A percentile compares a stretch with the other conserved stretches of the same genome.
phyloP scores from a whole-genome alignment of 1,140 invertebrate species.

The Apolygus lucorum region DNA sequence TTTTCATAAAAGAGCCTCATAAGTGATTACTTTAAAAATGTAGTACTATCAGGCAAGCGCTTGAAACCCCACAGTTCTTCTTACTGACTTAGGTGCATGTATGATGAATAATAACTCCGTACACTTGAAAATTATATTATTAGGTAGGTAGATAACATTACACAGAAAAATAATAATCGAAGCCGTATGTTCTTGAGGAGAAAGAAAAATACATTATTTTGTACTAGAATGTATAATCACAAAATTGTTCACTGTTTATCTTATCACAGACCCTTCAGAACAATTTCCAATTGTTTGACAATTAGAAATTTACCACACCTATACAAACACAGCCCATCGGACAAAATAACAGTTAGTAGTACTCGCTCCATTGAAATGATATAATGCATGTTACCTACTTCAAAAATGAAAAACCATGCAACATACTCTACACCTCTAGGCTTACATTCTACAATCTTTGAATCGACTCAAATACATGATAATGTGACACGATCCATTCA shows the following conservation, averaged over 20 bases:
- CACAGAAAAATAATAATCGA: neutral
- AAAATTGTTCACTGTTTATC: constrained; percentile 13
- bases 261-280: constrained; percentile 2
- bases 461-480: too few relatives aligned
- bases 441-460: too few relatives aligned
- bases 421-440: too few relatives aligned
- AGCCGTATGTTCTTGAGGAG: neutral
- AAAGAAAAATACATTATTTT: neutral
- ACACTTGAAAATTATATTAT: neutral
- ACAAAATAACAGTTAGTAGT: neutral
- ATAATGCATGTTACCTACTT: too few relatives aligned
- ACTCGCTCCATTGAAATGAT: neutral
- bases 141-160: neutral
- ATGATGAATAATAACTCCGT: too few relatives aligned
- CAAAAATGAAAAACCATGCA: too few relatives aligned
- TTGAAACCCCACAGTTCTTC: too few relatives aligned
- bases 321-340: neutral
- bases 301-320: constrained; percentile 4
- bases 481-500: too few relatives aligned
- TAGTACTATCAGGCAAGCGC: too few relatives aligned
- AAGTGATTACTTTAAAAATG: too few relatives aligned
- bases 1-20: too few relatives aligned
- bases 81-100: too few relatives aligned
- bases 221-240: constrained; percentile 12
- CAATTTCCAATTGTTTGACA: constrained; percentile 7